phyloP scores from a whole-genome alignment of 2,113 vertebrate genomes.

The Catharus bicknelli region DNA sequence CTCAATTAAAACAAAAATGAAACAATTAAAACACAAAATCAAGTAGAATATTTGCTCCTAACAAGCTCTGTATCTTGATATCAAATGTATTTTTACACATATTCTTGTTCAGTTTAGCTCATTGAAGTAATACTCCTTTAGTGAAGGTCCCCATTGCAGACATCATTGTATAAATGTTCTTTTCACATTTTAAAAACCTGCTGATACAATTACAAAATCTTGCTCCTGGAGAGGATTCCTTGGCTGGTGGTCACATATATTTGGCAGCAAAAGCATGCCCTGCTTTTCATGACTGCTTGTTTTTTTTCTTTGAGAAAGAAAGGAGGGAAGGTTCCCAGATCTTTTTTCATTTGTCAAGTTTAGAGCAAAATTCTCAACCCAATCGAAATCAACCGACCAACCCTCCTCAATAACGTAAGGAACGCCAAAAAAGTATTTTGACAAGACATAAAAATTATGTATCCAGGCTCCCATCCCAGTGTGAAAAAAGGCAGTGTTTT shows the following conservation, averaged over 20 bases:
- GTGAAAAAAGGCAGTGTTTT: background rate
- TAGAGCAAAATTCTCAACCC: background rate
- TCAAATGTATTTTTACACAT: background rate
- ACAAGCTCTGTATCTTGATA: background rate
- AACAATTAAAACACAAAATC: background rate
- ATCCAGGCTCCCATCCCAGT: background rate
- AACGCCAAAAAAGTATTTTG: background rate
- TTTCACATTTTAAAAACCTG: background rate
- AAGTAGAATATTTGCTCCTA: background rate
- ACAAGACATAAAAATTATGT: background rate
- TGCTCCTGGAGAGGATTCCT: background rate
- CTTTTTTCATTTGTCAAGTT: background rate
- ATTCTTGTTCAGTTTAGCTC: background rate
- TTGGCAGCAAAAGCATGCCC: background rate
- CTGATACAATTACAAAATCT: background rate
- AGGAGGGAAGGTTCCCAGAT: background rate
- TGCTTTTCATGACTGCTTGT: background rate
- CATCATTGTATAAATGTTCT: background rate
- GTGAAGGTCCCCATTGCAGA: background rate
- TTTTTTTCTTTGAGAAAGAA: background rate
- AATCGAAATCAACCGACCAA: background rate
- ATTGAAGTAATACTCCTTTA: background rate
- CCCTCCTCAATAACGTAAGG: background rate
- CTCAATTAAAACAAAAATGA: background rate
- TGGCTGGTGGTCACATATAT: background rate